Evolutionary conservation across 2,888 invertebrate genomes (phyloP), one percentile per base, ranked within the genome.

Genomic region (Esperia sulphurella): DNA sequence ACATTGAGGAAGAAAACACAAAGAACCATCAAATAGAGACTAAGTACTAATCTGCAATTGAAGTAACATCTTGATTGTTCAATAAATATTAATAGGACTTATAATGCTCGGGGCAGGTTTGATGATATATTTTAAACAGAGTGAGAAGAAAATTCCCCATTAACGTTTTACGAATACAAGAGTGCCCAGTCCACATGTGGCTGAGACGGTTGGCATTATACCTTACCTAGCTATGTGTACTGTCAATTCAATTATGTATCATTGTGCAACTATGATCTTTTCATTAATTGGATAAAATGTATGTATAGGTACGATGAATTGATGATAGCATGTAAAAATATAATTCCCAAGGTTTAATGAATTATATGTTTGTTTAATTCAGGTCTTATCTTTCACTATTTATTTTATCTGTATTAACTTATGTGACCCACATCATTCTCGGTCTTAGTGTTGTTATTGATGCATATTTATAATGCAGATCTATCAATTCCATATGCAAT

Each of bases 371-470:
- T 64, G 35, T 35, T 35, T 35, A 35, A 68, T 56, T 57, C 58
- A 53, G 60, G 61, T 63, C 60, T 76, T 78, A 77, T 78, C 75
- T 33, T 13, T 43, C 31, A 68, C 67, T 73, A 72, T 65, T 57
- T 62, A 75, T 65, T 65, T 78, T 79, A 79, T 79, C 77, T 70
- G 58, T 57, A 38, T 45, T 33, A 44, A 37, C 64, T 53, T 61
- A 56, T 57, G 68, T 79, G 79, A 79, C 77, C 79, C 63, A 71
- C 66, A 72, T 70, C 71, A 69, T 70, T 71, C 72, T 75, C 63
- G 65, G 73, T 73, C 71, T 71, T 65, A 64, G 61, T 73, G 65
- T 66, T 74, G 69, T 68, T 71, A 73, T 71, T 71, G 64, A 63
- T 71, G 39, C 14, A 39, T n/a, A 7, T 39, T 39, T 39, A 39